phyloP scores from a whole-genome alignment of 2,797 vertebrate species.

The Denticeps clupeoides region DNA sequence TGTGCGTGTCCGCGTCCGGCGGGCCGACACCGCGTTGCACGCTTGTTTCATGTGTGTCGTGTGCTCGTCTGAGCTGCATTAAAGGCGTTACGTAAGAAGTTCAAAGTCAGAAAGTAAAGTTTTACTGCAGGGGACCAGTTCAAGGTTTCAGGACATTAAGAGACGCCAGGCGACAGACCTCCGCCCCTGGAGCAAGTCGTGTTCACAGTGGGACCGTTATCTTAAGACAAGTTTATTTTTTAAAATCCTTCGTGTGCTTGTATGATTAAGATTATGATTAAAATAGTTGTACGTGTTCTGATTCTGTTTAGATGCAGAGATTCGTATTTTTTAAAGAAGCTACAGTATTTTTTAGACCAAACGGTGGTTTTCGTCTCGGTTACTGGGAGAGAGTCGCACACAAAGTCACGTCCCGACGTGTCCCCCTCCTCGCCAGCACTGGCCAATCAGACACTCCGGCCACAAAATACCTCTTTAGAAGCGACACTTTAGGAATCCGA shows the following conservation, averaged over 20 bases:
- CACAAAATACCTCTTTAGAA: constrained; percentile 24
- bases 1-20: too few relatives aligned
- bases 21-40: too few relatives aligned
- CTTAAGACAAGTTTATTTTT: not conserved
- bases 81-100: too few relatives aligned
- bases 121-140: too few relatives aligned
- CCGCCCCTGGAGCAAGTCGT: too few relatives aligned
- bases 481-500: constrained; percentile 23
- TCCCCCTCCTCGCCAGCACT: not conserved
- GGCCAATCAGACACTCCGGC: constrained; percentile 16
- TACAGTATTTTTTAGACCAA: constrained; percentile 23
- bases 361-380: constrained; percentile 10
- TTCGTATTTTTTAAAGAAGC: constrained; percentile 22
- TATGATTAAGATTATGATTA: not conserved
- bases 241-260: not conserved
- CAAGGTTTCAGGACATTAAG: too few relatives aligned
- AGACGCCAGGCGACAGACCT: too few relatives aligned
- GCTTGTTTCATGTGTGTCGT: too few relatives aligned
- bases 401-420: constrained; percentile 13
- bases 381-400: constrained; percentile 15
- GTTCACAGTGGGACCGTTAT: too few relatives aligned
- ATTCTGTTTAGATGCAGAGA: constrained; percentile 18
- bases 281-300: constrained; percentile 11
- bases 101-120: too few relatives aligned
- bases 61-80: too few relatives aligned